These are phyloP conservation scores for Lomographa bimaculata DNA, from an alignment of 2,888 invertebrate species.

Conservation along the genomic window DNA sequence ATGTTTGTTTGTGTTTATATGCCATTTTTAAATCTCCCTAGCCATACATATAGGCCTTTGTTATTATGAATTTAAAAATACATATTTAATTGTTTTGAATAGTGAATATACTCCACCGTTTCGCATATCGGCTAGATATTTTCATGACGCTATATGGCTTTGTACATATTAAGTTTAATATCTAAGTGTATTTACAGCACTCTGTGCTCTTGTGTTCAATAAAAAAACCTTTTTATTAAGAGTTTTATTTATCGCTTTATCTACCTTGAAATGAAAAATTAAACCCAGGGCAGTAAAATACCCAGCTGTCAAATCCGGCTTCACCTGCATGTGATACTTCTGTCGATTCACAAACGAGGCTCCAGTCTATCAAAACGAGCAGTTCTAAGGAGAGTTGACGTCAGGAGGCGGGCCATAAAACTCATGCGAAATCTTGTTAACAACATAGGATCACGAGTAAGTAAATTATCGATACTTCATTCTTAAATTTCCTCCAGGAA, in stretches of 20 bases:
- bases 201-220: conserved; percentile 64
- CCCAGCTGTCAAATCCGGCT: no score
- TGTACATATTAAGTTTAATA: conserved; percentile 19
- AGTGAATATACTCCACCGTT: conserved; percentile 15
- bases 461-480: no score
- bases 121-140: conserved; percentile 7
- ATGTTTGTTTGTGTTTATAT: conserved; percentile 4
- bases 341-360: no score
- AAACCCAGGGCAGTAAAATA: no score
- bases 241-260: conserved; percentile 11
- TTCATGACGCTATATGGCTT: conserved; percentile 13
- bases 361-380: no score
- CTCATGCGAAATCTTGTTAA: no score
- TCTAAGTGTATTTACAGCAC: conserved; percentile 52
- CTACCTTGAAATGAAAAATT: no score
- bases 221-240: conserved; percentile 55
- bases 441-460: no score
- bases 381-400: no score
- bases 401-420: no score
- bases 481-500: no score
- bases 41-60: conserved; percentile 1
- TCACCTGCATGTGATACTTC: no score
- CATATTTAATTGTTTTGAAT: conserved; percentile 3
- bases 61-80: conserved; percentile 6
- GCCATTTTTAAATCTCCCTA: conserved; percentile 8